Conservation (phyloP, 2,797 vertebrate species). For the Acanthurus leucopareius region DNA sequence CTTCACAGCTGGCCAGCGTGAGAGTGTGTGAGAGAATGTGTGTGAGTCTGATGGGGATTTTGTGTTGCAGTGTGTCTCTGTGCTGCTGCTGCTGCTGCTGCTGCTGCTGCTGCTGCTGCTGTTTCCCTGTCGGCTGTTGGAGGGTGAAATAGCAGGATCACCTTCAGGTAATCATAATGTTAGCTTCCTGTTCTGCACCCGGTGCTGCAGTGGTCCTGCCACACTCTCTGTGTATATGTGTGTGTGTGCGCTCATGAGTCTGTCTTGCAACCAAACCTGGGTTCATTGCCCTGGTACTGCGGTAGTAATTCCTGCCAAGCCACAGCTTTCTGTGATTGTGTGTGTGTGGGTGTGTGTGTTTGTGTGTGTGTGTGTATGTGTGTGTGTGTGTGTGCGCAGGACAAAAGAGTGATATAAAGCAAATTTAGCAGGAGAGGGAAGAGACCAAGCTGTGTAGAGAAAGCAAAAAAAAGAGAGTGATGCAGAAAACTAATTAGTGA, state of each 20-base stretch:
- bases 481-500: conserved; percentile 32
- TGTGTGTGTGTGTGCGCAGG: not conserved
- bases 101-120: too few species aligned
- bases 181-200: conserved; percentile 59
- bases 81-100: conserved; percentile 11
- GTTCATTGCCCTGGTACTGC: conserved; percentile 57
- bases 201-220: conserved; percentile 60
- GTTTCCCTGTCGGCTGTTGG: conserved; percentile 33
- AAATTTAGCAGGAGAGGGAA: conserved; percentile 29
- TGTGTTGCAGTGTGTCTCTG: not conserved
- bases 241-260: conserved; percentile 36
- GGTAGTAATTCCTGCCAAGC: conserved; percentile 58
- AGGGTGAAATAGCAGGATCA: conserved; percentile 67
- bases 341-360: too few species aligned
- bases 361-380: not conserved
- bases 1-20: not conserved
- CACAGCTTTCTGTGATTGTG: conserved; percentile 31
- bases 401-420: conserved; percentile 25
- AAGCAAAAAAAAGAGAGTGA: conserved; percentile 19
- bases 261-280: conserved; percentile 59
- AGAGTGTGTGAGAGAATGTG: not conserved
- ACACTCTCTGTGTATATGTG: conserved; percentile 21
- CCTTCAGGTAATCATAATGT: conserved; percentile 70
- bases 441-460: conserved; percentile 28
- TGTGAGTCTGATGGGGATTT: not conserved